Base-by-base conservation (phyloP, 1,140 invertebrate genomes). In the Monochamus saltuarius region DNA sequence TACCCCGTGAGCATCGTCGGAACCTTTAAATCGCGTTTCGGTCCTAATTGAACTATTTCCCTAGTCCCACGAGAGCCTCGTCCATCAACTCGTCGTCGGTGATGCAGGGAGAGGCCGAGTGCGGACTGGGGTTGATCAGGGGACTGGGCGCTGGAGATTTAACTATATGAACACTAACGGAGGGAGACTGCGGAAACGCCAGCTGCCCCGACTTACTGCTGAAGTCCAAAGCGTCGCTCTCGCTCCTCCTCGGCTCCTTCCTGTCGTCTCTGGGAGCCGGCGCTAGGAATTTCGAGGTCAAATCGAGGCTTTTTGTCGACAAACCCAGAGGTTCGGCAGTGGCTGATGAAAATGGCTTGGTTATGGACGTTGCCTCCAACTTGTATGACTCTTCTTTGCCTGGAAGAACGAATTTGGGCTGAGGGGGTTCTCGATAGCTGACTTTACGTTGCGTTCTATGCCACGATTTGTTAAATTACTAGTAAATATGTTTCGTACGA, bases 61-160 rank as follows among this genome's bases (percentile, higher is more conserved):
- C 87, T 78, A 87, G 79, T 43, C 89, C 89, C 35, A 90, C 88
- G 16, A 94, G 77, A 1, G 91, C 90, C 72, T 92, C 91, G 73
- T 94, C 91, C 88, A 94, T 92, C 1, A 94, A 83, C 69, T 94
- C 91, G 74, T 94, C 91, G 68, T 94, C 91, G 56, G 91, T 91
- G 56, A 90, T 88, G 65, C 87, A 89, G 4, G 91, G 90, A 1
- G 90, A 91, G 37, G 85, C 84, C 4, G 88, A 89, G 69, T 88
- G 87, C 2, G 88, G 89, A 7, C 88, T 88, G 19, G 52, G 10
- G 35, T 43, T 56, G 14, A 56, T 45, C 16, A 56, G 19, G 1
- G 86, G 87, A 11, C 86, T 87, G 0, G 88, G 87, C 0, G 86
- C 87, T 2, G 89, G 89, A 54, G 88, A 90, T 70, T 91, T 91